A percentile compares a stretch with the other conserved stretches of the same genome.
Evolutionary conservation across 2,797 vertebrate species (phyloP).

Genomic region (Adrianichthys oophorus): DNA sequence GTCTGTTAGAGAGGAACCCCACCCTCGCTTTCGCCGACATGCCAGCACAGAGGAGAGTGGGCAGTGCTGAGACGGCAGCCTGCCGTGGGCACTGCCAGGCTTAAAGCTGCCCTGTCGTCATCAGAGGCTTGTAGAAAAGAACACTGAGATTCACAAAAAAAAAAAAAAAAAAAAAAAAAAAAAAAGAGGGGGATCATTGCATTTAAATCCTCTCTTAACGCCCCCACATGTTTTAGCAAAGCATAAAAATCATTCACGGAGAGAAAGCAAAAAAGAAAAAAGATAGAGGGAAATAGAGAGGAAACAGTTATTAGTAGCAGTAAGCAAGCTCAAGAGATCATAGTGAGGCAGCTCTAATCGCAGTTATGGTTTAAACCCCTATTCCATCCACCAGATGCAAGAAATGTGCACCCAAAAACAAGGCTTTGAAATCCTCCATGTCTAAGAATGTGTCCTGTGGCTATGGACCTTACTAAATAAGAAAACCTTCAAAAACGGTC

Average conservation of each 20-base stretch:
- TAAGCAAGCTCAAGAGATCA: slow-evolving; percentile 82
- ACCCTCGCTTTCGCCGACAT: slow-evolving; percentile 76
- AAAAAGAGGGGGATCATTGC: slow-evolving; percentile 72
- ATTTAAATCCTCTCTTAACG: slow-evolving; percentile 86
- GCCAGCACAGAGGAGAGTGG: slow-evolving; percentile 83
- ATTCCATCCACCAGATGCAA: slow-evolving; percentile 75
- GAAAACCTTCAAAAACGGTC: slow-evolving; percentile 49
- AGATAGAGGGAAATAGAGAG: slow-evolving; percentile 74
- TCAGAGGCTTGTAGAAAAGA: slow-evolving; percentile 80
- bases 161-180: slow-evolving; percentile 55
- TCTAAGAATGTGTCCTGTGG: slow-evolving; percentile 73
- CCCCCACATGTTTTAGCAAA: slow-evolving; percentile 85
- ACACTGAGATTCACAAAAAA: slow-evolving; percentile 78
- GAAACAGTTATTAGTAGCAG: slow-evolving; percentile 81
- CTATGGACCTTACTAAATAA: slow-evolving; percentile 54
- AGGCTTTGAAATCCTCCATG: slow-evolving; percentile 74
- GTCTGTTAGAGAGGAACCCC: slow-evolving; percentile 83
- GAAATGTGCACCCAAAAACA: slow-evolving; percentile 73
- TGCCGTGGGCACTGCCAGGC: slow-evolving; percentile 85
- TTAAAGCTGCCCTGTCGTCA: slow-evolving; percentile 83
- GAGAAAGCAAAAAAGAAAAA: slow-evolving; percentile 74
- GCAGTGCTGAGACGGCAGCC: slow-evolving; percentile 83
- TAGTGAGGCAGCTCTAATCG: slow-evolving; percentile 81
- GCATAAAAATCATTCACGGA: slow-evolving; percentile 86
- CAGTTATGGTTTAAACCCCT: slow-evolving; percentile 79